Conservation (phyloP, 2,797 vertebrate genomes). For the Argya squamiceps region DNA sequence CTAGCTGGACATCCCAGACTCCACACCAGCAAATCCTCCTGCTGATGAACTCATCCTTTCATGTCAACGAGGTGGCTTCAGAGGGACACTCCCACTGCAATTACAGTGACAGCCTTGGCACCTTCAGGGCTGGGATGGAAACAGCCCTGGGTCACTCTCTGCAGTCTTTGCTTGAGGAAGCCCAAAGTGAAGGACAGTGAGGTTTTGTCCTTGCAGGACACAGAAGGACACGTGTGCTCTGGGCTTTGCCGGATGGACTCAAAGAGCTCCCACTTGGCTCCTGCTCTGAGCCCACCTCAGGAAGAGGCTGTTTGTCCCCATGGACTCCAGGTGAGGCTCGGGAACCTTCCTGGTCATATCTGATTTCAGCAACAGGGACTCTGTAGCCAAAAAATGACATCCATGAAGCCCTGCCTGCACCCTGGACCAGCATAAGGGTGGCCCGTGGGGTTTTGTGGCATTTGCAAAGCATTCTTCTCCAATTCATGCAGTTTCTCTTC, state of each 20-base stretch:
- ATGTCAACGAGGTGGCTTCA: not conserved
- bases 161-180: not conserved
- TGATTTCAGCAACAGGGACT: not conserved
- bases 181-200: rapidly evolving
- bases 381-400: not conserved
- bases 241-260: not conserved
- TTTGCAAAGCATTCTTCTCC: not conserved
- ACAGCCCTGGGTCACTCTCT: not conserved
- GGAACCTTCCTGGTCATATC: not conserved
- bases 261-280: not conserved
- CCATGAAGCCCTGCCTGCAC: not conserved
- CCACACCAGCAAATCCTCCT: not conserved
- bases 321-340: not conserved
- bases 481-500: not conserved
- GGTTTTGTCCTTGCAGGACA: not conserved
- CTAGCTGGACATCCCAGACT: not conserved
- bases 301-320: rapidly evolving
- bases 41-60: not conserved
- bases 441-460: not conserved
- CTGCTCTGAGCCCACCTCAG: rapidly evolving
- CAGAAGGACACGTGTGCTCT: rapidly evolving
- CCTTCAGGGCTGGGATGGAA: rapidly evolving
- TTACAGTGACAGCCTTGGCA: not conserved
- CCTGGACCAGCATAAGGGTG: not conserved
- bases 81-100: not conserved